These are phyloP conservation scores for Stichopus horrens DNA, from an alignment of 53 echinoderm and acorn worm genomes.

Conservation along the genomic window DNA sequence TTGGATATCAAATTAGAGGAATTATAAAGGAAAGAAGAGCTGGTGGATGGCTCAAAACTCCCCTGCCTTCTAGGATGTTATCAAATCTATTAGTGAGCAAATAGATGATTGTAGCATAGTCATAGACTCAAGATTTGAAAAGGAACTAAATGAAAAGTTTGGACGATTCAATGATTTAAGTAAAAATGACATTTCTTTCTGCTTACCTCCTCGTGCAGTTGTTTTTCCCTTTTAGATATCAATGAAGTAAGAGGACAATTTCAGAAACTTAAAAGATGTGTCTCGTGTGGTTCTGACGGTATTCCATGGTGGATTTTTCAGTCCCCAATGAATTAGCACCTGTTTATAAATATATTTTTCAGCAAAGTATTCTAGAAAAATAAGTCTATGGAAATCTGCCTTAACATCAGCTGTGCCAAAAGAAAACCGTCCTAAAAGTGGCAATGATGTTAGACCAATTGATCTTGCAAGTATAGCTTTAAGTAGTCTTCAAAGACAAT, in stretches of 20 bases:
- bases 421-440: neutral
- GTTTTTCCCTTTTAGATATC: neutral
- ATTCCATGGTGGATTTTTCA: constrained; percentile 12
- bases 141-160: neutral
- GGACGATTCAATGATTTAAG: neutral
- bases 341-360: neutral
- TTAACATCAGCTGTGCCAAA: neutral
- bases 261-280: neutral
- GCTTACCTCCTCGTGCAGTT: neutral
- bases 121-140: neutral
- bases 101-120: no score
- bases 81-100: no score
- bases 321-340: neutral
- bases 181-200: neutral
- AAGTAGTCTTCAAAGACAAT: neutral
- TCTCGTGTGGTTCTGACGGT: neutral
- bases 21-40: no score
- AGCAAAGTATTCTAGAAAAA: neutral
- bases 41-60: no score
- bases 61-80: no score
- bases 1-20: no score
- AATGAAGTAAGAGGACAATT: neutral
- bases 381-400: neutral
- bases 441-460: neutral
- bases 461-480: neutral